These are phyloP conservation scores for Alcedo atthis DNA, from an alignment of 2,797 vertebrate genomes.

Conservation along the genomic window DNA sequence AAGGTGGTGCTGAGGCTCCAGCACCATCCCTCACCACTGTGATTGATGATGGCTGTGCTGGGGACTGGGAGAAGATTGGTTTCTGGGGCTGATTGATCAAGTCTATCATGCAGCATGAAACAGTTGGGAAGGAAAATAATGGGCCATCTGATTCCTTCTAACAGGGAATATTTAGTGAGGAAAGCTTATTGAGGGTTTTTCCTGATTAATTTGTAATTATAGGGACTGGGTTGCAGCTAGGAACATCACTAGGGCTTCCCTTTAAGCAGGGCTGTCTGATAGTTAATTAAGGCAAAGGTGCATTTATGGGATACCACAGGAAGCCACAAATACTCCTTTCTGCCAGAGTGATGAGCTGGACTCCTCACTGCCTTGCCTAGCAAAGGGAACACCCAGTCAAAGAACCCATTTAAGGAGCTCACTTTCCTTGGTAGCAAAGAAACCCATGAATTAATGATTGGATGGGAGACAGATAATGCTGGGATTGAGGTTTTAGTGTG, in stretches of 20 bases:
- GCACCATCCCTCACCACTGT: background rate
- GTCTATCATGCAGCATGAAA: constrained; percentile 56
- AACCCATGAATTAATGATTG: background rate
- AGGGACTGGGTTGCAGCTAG: background rate
- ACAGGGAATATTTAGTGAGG: background rate
- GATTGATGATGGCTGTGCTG: constrained; percentile 40
- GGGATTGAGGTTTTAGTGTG: constrained; percentile 1
- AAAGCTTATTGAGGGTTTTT: background rate
- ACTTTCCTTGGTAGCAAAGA: background rate
- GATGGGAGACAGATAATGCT: constrained; percentile 22
- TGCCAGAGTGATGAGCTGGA: background rate
- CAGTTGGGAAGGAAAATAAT: constrained; percentile 27
- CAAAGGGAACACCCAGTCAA: background rate
- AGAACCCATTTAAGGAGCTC: background rate
- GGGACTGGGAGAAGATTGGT: constrained; percentile 44
- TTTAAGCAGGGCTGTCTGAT: background rate
- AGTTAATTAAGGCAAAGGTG: background rate
- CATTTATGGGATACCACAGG: background rate
- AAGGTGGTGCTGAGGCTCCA: background rate
- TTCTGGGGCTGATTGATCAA: constrained; percentile 61
- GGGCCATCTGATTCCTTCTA: background rate
- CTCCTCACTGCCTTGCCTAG: background rate
- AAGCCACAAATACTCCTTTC: background rate
- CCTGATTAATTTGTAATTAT: background rate
- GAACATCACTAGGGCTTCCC: background rate